Base-by-base conservation (phyloP, 2,113 vertebrate genomes). In the Pheucticus melanocephalus region DNA sequence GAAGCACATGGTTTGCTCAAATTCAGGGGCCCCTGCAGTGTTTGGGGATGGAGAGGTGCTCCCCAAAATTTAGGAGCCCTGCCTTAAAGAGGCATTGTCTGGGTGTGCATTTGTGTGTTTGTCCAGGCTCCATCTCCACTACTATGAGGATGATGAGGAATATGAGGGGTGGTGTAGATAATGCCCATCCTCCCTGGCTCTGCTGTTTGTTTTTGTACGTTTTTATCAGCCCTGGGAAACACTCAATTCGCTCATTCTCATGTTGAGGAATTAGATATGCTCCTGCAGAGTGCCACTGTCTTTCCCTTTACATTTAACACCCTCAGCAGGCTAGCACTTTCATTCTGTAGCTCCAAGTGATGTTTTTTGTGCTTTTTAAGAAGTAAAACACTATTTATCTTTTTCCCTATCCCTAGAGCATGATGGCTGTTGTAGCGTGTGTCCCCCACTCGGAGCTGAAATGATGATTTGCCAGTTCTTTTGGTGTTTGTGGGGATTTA, bases 191-290 rank as follows among this genome's bases (percentile, higher is more conserved):
- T 44, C 78, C 39, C 33, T 76, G 53, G 45, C 31, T 42, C 2
- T 9, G 31, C n/a, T 82, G 7, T 72, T 89, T 24, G n/a, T 24
- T 11, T 84, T 90, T 39, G 19, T 19, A 42, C 0, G 2, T 56
- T 70, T 73, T 88, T 61, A 24, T 70, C 61, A 63, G 60, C 42
- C 33, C 24, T 51, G 69, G 57, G 69, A 87, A 87, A 14, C 0
- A 2, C 27, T 21, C 13, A 17, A 1, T 60, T 65, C 16, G 19
- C 50, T 73, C 0, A 0, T 48, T 56, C 40, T 56, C 12, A 8
- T 2, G 4, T 19, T 77, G 45, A 56, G 27, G 47, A 51, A 33
- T 28, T 68, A 24, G 31, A 73, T 63, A 10, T 3, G 3, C 7
- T 90, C 64, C 72, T 87, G 68, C 63, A 77, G 35, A 0, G 0